Conservation (phyloP, 2,113 vertebrate species). For the Hippopotamus amphibius region DNA sequence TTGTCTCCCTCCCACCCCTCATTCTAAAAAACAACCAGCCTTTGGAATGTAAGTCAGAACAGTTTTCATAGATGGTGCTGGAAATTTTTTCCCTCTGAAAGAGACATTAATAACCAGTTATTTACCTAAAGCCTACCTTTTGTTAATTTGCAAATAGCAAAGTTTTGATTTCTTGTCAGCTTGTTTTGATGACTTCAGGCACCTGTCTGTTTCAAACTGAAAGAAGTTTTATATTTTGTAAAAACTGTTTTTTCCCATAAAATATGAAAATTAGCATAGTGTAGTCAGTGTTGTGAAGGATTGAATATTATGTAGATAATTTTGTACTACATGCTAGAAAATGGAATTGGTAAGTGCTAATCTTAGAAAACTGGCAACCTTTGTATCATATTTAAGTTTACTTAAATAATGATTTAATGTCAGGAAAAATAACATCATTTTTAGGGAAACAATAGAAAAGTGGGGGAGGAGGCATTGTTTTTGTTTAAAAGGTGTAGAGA, state of each 20-base stretch:
- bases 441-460: conserved; percentile 22
- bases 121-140: background rate
- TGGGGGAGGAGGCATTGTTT: background rate
- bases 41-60: background rate
- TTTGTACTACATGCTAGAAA: background rate
- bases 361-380: conserved; percentile 1
- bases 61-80: background rate
- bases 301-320: background rate
- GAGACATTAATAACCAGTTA: background rate
- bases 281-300: background rate
- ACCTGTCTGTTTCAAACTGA: background rate
- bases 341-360: background rate
- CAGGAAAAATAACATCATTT: background rate
- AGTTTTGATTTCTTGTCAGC: conserved; percentile 27
- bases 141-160: conserved; percentile 27
- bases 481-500: background rate
- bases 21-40: background rate
- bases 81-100: background rate
- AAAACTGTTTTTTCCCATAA: conserved; percentile 11
- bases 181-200: background rate
- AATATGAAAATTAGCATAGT: background rate
- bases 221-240: conserved; percentile 10
- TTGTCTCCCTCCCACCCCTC: background rate
- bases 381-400: conserved; percentile 19
- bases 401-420: conserved; percentile 3